Evolutionary conservation across 2,113 vertebrate species (phyloP), one percentile per base, ranked within the genome.

Genomic region (Oryzias curvinotus): DNA sequence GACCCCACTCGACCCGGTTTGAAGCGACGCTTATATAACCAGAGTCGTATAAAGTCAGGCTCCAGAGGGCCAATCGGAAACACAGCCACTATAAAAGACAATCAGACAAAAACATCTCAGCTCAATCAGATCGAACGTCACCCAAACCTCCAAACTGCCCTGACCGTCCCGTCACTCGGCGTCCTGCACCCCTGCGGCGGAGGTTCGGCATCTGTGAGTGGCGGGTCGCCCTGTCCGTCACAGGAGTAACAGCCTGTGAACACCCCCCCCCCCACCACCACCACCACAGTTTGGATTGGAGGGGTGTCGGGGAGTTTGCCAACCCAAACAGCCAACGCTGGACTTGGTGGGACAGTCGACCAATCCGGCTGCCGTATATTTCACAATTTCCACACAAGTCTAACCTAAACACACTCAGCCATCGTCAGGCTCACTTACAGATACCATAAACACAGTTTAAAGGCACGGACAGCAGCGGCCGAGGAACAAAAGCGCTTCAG

Each of bases 161-260:
- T 73, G 55, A 74, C 51, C 36, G 62, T 60, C 16, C 25, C 66
- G 80, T 84, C 54, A 76, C 82, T 88, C 71, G 72, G 49, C 52
- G 52, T 56, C 55, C 61, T 65, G 58, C 63, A 73, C 75, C 78
- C 2, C 69, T 72, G 67, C 75, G 65, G 66, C 46, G 3, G 47
- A 7, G 62, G 60, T 68, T 68, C 62, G 46, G 59, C 70, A 65
- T 57, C 68, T 60, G 36, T 76, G 81, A 87, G 74, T 93, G 93
- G 94, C 90, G 90, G 90, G 89, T 86, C 80, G 89, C 63, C 90
- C 90, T 89, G 93, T 94, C 93, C 92, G 85, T 92, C 93, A 90
- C 53, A 60, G 43, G 75, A 86, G 87, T 91, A 94, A 93, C 90
- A 86, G 83, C 62, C 88, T 93, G 91, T 91, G 90, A 93, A 95